phyloP scores from a whole-genome alignment of 2,888 invertebrate genomes.

The Andrena flavipes region DNA sequence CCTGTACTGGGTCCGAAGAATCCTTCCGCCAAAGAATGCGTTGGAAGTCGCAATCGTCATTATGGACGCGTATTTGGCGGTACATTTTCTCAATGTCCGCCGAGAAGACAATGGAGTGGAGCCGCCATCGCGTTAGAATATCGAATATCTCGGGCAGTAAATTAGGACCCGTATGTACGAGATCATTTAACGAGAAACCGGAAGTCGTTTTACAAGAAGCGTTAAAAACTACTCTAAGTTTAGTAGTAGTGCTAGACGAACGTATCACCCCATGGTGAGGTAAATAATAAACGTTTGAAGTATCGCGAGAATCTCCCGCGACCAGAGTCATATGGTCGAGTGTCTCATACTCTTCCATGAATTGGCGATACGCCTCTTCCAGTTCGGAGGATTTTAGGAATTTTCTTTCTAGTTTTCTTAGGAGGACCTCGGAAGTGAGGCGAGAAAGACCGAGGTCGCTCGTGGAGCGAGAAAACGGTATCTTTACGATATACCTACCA shows the following conservation, averaged over 20 bases:
- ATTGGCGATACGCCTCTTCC: too few relatives aligned
- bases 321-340: too few relatives aligned
- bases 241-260: neutral
- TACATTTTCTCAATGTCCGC: constrained; percentile 18
- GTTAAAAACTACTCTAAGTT: constrained; percentile 18
- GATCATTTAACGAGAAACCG: neutral
- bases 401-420: neutral
- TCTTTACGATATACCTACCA: neutral
- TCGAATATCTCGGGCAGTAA: neutral
- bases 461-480: neutral
- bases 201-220: neutral
- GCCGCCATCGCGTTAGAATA: neutral
- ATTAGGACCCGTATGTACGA: neutral
- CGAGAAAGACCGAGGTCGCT: neutral
- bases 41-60: too few relatives aligned
- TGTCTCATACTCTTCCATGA: too few relatives aligned
- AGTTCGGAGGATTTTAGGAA: neutral
- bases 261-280: neutral
- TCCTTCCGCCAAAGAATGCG: too few relatives aligned
- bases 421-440: neutral
- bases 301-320: too few relatives aligned
- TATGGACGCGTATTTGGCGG: neutral
- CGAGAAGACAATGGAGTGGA: neutral
- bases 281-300: neutral
- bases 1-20: too few relatives aligned